Base-by-base conservation (phyloP, 2,888 invertebrate species). In the Ceraclea dissimilis region DNA sequence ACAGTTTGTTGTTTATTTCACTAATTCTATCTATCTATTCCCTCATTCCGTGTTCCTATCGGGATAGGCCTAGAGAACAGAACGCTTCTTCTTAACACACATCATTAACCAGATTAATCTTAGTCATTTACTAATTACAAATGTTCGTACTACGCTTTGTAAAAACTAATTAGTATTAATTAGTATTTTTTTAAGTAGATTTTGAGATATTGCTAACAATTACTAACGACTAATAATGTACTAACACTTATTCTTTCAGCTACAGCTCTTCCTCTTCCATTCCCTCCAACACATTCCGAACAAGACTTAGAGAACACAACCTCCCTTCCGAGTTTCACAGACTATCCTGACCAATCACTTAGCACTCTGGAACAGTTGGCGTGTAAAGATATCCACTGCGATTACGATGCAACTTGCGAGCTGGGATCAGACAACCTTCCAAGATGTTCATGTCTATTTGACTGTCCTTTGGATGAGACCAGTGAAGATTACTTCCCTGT, bases 351-450 rank as follows among this genome's bases (percentile, higher is more conserved):
- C 16, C 69, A 70, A 61, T 65, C 67, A 52, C 68, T 67, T 33
- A 75, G 69, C 19, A 73, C 72, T 13, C 66, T 66, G 34, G 82
- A 81, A 62, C 79, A 81, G 51, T 81, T 84, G 62, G 85, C 83
- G 16, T 93, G 93, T 72, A 84, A 85, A 60, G 88, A 90, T 65
- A 86, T 92, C 65, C 83, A 84, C 62, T 93, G 93, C 70, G 88
- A 89, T 69, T 91, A 86, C 69, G 91, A 90, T 60, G 92, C 91
- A 52, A 86, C 86, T 60, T 93, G 93, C 70, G 88, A 90, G 67
- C 76, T 88, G 53, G 88, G 87, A 31, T 80, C 82, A 5, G 89
- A 90, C 67, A 85, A 85, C 52, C 86, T 84, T 67, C 88, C 89
- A 1, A 80, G 84, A 51, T 91, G 91, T 70, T 83, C 85, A 63